A percentile compares a stretch with the other conserved stretches of the same genome.
These are phyloP conservation scores for Alexandromys fortis DNA, from an alignment of 2,113 vertebrate species.

Conservation along the genomic window DNA sequence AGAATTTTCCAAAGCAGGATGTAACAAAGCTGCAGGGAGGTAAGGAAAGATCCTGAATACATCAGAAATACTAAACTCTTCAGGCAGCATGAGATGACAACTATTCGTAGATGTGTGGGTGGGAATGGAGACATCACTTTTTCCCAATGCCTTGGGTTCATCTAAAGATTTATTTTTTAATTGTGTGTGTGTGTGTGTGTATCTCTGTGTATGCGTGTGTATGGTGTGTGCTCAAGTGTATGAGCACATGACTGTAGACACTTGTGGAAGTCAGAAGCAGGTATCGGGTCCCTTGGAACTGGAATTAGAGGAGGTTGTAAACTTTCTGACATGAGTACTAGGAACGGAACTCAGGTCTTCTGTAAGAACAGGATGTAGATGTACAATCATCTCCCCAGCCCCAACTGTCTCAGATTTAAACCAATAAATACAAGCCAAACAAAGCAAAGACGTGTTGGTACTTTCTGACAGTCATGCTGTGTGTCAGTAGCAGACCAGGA, in stretches of 20 bases:
- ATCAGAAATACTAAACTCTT: constrained; percentile 14
- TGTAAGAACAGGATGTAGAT: neutral
- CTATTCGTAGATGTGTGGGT: neutral
- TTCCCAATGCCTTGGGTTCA: constrained; percentile 13
- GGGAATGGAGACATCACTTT: neutral
- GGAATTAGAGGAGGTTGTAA: neutral
- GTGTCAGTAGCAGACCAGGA: neutral
- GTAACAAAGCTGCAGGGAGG: neutral
- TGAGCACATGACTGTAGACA: neutral
- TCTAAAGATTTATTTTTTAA: neutral
- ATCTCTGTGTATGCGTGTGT: neutral
- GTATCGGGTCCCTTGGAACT: too few species aligned
- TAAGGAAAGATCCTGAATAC: neutral
- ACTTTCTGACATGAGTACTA: neutral
- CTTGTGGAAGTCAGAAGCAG: neutral
- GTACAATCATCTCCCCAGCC: too few species aligned
- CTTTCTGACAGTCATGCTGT: neutral
- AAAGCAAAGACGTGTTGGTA: neutral
- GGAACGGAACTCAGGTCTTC: neutral
- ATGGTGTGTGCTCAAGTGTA: neutral
- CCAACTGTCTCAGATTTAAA: neutral
- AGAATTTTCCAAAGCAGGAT: neutral
- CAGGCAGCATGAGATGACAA: neutral
- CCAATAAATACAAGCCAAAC: neutral
- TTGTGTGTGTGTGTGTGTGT: neutral